phyloP scores from a whole-genome alignment of 2,797 vertebrate genomes.

The Knipowitschia caucasica region DNA sequence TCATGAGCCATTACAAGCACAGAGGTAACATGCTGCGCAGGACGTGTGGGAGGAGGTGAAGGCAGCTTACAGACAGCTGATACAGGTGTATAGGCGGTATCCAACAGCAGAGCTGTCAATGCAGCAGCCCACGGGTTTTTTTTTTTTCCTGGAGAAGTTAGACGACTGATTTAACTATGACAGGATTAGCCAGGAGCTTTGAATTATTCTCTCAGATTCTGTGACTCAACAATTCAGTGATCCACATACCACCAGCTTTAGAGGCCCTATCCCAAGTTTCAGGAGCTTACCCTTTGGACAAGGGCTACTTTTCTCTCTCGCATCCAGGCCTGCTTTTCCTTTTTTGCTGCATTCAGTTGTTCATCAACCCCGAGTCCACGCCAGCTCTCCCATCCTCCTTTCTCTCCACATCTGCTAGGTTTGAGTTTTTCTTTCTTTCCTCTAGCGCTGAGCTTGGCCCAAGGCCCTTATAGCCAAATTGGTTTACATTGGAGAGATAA shows the following conservation, averaged over 20 bases:
- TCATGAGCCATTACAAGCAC: constrained; percentile 66
- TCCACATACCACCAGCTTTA: constrained; percentile 74
- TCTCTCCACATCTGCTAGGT: constrained; percentile 73
- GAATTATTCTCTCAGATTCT: constrained; percentile 75
- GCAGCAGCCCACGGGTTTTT: constrained; percentile 56
- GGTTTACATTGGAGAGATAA: constrained; percentile 85
- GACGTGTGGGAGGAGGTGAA: constrained; percentile 63
- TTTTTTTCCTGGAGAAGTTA: constrained; percentile 54
- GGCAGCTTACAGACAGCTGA: constrained; percentile 76
- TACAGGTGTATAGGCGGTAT: constrained; percentile 73
- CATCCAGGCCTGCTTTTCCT: constrained; percentile 60
- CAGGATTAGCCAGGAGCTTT: constrained; percentile 71
- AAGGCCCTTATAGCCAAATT: constrained; percentile 81
- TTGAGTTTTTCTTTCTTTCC: constrained; percentile 74
- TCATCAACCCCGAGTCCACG: constrained; percentile 55
- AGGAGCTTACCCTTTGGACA: constrained; percentile 74
- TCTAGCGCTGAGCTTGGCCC: constrained; percentile 69
- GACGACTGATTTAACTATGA: constrained; percentile 60
- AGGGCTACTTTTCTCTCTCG: constrained; percentile 60
- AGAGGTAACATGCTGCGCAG: constrained; percentile 56
- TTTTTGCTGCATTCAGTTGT: constrained; percentile 65
- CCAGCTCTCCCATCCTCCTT: constrained; percentile 56
- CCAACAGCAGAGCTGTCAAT: constrained; percentile 71
- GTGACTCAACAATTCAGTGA: constrained; percentile 79
- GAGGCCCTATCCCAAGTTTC: constrained; percentile 69